Base-by-base conservation (phyloP, 1,140 invertebrate genomes). In the Dreissena polymorpha region DNA sequence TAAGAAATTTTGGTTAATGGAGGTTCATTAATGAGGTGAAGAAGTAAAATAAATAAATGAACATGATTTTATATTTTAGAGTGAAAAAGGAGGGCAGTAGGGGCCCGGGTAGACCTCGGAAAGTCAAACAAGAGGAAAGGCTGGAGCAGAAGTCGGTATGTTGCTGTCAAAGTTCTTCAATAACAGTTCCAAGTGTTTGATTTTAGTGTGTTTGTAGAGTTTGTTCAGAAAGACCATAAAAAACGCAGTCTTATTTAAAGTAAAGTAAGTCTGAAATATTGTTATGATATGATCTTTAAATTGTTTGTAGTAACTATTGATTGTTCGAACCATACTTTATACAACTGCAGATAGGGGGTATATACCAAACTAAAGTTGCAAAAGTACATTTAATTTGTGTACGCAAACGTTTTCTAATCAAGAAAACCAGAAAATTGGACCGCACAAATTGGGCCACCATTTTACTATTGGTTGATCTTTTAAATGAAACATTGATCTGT, bases 51-150 rank as follows among this genome's bases (percentile, higher is more conserved):
- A 13, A 57, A 63, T 64, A 29, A 49, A 39, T 60, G 55, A 57
- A 75, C 55, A 73, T 73, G 1, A 51, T 55, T 2, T 73, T 68
- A 68, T 50, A 68, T 16, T 65, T 39, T 14, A 82, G 72, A 53
- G 70, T 71, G 25, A 72, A 60, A 49, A 70, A 82, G 57, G 79
- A 82, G 29, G 79, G 79, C 10, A 51, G 29, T 18, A 65, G 79
- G 53, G 79, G 79, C 13, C 79, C 70, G 16, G 79, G 79, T 23
- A 65, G 79, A 68, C 79, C 79, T 18, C 73, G 79, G 50, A 82
- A 82, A 63, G 63, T 74, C 18, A 73, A 74, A 72, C 55, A 51
- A 53, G 79, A 82, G 65, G 79, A 82, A 74, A 82, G 57, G 16
- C 64, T 67, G 29, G 79, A 82, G 16, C 60, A 57, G 18, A 55